Base-by-base conservation (phyloP, 2,113 vertebrate genomes). In the Butastur rufipennis region DNA sequence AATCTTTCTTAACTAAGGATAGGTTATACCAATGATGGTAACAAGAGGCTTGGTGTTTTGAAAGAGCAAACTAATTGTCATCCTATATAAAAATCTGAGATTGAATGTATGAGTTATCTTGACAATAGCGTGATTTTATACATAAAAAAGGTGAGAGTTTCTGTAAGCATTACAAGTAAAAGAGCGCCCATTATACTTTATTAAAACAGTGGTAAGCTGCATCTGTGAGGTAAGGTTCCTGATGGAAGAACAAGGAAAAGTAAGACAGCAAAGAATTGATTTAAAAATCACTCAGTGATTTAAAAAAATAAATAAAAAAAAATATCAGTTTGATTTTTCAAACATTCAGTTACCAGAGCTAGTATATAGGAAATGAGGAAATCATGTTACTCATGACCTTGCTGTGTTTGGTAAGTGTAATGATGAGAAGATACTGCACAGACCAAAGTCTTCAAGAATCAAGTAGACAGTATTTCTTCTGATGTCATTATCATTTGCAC, bases 111-210 rank as follows among this genome's bases (percentile, higher is more conserved):
- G n/a, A 23, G 4, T 59, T 85, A 25, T 11, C 26, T 56, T 56
- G 48, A 38, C 52, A 93, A 8, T 15, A 63, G 47, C 1, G 4
- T 43, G 40, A 34, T 77, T 91, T 72, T 72, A 25, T 40, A 19
- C 29, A 7, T 79, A 11, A 58, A 68, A 50, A 50, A 10, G 9
- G 22, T 21, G 52, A 45, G 45, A 58, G 47, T 40, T 82, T 72
- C 67, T 90, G 34, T 61, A 62, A 50, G 52, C 13, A 3, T 85
- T 87, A 14, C 13, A 79, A 40, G 22, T 84, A 27, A 38, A 40
- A 45, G 25, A 91, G 23, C 0, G 0, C 15, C 32, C 31, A 6
- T 70, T 67, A 2, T 18, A 9, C 7, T 63, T 59, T 11, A 53
- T 40, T 68, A 56, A 56, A 52, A 27, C 27, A 36, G 32, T 43